Evolutionary conservation across 2,113 vertebrate genomes (phyloP).

Genomic region (Acrocephalus kingi): DNA sequence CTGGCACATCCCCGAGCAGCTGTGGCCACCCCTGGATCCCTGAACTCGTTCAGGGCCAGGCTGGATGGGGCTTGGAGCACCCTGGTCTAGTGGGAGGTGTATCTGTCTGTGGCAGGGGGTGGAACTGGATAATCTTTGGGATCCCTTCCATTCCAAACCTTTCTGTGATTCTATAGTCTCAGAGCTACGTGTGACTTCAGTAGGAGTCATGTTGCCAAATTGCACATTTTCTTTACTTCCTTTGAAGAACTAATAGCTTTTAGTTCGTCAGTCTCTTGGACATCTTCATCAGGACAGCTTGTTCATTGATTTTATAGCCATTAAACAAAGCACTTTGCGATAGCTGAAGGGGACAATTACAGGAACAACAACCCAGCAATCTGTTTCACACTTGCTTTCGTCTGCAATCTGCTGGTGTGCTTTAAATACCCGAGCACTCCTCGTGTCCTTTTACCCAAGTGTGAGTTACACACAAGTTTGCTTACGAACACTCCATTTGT

Average conservation of each 20-base stretch:
- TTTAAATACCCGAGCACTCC: conserved; percentile 23
- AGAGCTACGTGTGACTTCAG: not conserved
- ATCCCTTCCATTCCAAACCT: not conserved
- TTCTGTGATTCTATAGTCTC: not conserved
- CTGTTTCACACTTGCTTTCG: conserved; percentile 59
- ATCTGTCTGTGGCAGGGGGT: not conserved
- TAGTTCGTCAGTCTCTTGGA: conserved; percentile 28
- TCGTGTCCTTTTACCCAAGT: not conserved
- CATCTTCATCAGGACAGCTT: conserved; percentile 65
- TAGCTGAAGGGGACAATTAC: conserved; percentile 69
- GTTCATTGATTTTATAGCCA: conserved; percentile 54
- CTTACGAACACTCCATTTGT: not conserved
- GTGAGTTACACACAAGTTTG: conserved; percentile 2
- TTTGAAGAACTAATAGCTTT: conserved; percentile 17
- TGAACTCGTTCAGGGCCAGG: not conserved
- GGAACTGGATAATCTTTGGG: not conserved
- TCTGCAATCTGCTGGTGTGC: conserved; percentile 61
- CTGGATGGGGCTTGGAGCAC: not conserved
- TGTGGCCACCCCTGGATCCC: not conserved
- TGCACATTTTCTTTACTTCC: not conserved
- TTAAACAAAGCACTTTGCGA: conserved; percentile 55
- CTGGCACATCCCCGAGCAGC: not conserved
- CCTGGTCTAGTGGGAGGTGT: accelerated
- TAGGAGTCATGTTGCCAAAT: not conserved
- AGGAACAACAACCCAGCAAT: conserved; percentile 58